Evolutionary conservation across 2,888 invertebrate species (phyloP), one percentile per base, ranked within the genome.

Genomic region (Furcula furcula): DNA sequence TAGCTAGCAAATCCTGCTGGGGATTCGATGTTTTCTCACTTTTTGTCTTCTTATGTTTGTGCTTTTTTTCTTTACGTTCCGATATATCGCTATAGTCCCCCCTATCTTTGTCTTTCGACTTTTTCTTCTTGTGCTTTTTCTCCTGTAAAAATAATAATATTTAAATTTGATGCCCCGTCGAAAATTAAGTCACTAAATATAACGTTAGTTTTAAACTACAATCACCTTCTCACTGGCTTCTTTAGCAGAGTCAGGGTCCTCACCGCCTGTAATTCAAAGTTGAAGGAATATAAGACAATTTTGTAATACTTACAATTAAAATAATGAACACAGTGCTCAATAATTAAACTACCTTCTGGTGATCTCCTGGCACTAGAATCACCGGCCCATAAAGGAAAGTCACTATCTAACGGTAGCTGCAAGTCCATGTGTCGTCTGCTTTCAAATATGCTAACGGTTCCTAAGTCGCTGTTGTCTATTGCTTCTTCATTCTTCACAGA

Each of bases 331-430:
- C n/a, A n/a, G n/a, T n/a, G n/a, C n/a, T n/a, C n/a, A n/a, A n/a
- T n/a, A 16, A 16, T 16, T 6, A 4, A 34, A 34, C 5, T 27
- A 85, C 94, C 94, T 90, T 95, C 95, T 0, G 95, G 95, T 27
- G 94, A 94, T 54, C 94, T 90, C 38, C 94, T 86, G 72, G 92
- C 91, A 59, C 93, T 93, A 0, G 92, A 91, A 71, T 94, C 93
- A 0, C 91, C 88, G 14, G 93, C 89, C 94, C 94, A 94, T 26
- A 82, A 48, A 2, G 79, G 76, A 36, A 64, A 85, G 10, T 83
- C 84, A 30, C 56, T 75, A 23, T 78, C 76, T 36, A 77, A 46
- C 0, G 66, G 57, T 46, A 73, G 31, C 14, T 71, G 62, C 28
- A 59, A 41, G 29, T 55, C 52, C 13, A 42, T 33, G 25, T 39